Base-by-base conservation (phyloP, 1,140 invertebrate species). In the Zophobas morio region DNA sequence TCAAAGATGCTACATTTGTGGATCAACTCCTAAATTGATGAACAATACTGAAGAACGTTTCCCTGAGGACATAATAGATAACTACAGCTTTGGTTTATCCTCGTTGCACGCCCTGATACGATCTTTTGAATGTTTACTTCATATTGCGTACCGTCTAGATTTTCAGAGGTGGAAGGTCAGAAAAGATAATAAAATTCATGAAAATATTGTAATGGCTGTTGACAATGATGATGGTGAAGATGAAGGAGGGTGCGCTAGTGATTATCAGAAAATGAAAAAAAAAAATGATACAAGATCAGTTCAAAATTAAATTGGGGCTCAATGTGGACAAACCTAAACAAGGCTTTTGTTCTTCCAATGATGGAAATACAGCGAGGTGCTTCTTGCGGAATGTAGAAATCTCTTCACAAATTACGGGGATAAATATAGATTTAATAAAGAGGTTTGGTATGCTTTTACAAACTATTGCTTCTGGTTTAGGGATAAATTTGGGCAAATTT, bases 1-100 rank as follows among this genome's bases (percentile, higher is more conserved):
- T 6, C 78, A 75, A 54, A 78, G 81, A 8, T 88, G 87, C 73
- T 87, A 85, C 75, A 83, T 87, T 36, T 87, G 86, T 79, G 79
- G 80, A n/a, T 46, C 60, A 33, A 86, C 83, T 49, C 85, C 84
- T 0, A 87, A 85, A 83, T 74, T 85, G 8, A 86, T 88, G 70
- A 88, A 88, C 71, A 79, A 84, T 49, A 47, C 35, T 56, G 42
- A 46, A 46, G 42, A 46, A 46, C 20, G 20, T 20, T 20, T 20
- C 20, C 20, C 20, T 20, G 20, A n/a, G n/a, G n/a, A n/a, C n/a
- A n/a, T n/a, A n/a, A n/a, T n/a, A n/a, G n/a, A 20, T 20, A 46
- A 46, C 8, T 46, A 46, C 8, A 46, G 42, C 8, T 71, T 76
- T 71, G 60, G 51, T 37, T 53, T 71, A 33, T 4, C 46, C 33